These are phyloP conservation scores for Phoenicopterus ruber DNA, from an alignment of 2,113 vertebrate species.

Conservation along the genomic window DNA sequence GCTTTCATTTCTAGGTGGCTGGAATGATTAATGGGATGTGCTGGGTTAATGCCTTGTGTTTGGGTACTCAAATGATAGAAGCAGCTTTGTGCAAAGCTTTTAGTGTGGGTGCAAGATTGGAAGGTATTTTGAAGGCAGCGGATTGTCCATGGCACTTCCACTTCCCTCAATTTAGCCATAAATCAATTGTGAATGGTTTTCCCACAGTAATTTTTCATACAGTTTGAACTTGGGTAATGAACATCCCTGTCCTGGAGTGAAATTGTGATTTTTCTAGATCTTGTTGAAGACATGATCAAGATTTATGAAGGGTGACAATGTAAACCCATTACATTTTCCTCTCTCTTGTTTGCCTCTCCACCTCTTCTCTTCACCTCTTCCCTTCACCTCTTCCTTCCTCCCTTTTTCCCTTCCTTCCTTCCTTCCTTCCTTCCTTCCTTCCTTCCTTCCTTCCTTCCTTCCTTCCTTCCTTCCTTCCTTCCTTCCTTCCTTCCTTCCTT, in stretches of 20 bases:
- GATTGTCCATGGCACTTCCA: slow-evolving; percentile 44
- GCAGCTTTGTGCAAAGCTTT: slow-evolving; percentile 58
- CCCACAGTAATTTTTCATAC: slow-evolving; percentile 70
- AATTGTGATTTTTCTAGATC: slow-evolving; percentile 66
- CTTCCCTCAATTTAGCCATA: slow-evolving; percentile 66
- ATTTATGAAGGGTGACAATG: slow-evolving; percentile 59
- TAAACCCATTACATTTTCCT: slow-evolving; percentile 42
- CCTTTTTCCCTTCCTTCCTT: accelerated
- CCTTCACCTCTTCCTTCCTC: not conserved
- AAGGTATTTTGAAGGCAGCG: slow-evolving; percentile 61
- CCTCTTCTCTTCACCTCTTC: not conserved
- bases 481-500: not conserved
- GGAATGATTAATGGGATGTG: slow-evolving; percentile 67
- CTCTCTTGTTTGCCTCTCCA: not conserved
- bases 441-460: not conserved
- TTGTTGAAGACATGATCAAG: slow-evolving; percentile 56
- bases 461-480: not conserved
- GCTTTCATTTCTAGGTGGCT: slow-evolving; percentile 49
- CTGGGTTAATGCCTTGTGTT: slow-evolving; percentile 60
- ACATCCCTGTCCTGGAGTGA: slow-evolving; percentile 51
- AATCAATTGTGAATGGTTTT: slow-evolving; percentile 70
- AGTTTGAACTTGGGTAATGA: slow-evolving; percentile 67
- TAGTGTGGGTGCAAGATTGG: slow-evolving; percentile 45
- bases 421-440: too few species aligned
- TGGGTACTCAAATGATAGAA: slow-evolving; percentile 66